These are phyloP conservation scores for Ladona fulva DNA, from an alignment of 1,140 invertebrate genomes.

Conservation along the genomic window DNA sequence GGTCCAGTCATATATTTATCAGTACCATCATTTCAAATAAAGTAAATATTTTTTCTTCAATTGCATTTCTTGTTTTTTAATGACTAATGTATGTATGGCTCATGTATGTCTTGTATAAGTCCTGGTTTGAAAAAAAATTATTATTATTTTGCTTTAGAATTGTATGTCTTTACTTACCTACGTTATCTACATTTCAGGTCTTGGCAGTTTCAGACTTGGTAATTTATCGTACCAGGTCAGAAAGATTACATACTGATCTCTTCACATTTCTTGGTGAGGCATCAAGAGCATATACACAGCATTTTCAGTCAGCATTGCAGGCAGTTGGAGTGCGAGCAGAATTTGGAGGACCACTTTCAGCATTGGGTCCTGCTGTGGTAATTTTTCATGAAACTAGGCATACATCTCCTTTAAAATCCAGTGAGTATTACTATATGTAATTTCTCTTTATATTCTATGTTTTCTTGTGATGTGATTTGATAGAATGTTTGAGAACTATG, in stretches of 20 bases:
- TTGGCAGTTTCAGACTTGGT: conserved; percentile 75
- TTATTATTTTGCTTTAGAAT: background rate
- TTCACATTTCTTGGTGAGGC: conserved; percentile 72
- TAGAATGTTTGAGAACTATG: background rate
- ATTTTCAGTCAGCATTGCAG: conserved; percentile 59
- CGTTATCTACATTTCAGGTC: conserved; percentile 33
- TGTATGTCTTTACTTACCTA: background rate
- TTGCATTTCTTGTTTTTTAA: no score
- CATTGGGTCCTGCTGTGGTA: conserved; percentile 61
- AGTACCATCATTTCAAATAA: no score
- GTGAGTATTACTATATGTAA: conserved; percentile 27
- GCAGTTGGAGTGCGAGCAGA: conserved; percentile 44
- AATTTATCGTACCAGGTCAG: conserved; percentile 68
- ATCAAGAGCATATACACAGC: conserved; percentile 61
- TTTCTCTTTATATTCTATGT: conserved; percentile 35
- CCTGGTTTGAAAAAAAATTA: no score
- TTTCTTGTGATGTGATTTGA: conserved; percentile 21
- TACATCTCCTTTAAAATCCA: conserved; percentile 43
- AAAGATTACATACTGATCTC: conserved; percentile 67
- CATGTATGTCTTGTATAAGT: no score
- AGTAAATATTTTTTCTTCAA: no score
- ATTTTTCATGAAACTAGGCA: conserved; percentile 76
- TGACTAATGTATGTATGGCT: no score
- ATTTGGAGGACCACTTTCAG: conserved; percentile 38
- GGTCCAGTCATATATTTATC: no score